phyloP scores from a whole-genome alignment of 2,797 vertebrate species.

The Limnodromus scolopaceus region DNA sequence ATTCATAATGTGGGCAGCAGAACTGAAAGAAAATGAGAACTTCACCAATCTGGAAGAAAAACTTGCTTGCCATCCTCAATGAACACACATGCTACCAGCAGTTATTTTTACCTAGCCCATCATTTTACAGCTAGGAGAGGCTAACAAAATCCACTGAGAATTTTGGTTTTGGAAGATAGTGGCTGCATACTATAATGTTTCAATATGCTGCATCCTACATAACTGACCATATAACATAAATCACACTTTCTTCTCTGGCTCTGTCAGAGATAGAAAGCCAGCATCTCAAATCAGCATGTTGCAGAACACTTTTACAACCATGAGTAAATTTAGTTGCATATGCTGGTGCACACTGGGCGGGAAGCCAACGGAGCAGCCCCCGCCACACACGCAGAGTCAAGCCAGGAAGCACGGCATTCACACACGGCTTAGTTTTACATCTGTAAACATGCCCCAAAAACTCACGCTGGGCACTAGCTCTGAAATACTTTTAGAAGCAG shows the following conservation, averaged over 20 bases:
- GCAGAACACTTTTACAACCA: background rate
- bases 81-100: background rate
- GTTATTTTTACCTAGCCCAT: constrained; percentile 13
- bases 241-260: background rate
- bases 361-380: background rate
- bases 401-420: background rate
- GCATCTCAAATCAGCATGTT: background rate
- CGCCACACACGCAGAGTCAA: accelerated
- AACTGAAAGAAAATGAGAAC: background rate
- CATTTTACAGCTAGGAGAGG: background rate
- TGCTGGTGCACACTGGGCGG: background rate
- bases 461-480: background rate
- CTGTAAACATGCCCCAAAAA: background rate
- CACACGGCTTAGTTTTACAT: background rate
- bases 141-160: background rate
- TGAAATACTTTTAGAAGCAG: background rate
- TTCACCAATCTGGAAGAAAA: constrained; percentile 8
- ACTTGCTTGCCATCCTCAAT: background rate
- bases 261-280: background rate
- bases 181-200: accelerated
- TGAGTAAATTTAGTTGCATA: background rate
- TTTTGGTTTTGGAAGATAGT: background rate
- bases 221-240: background rate
- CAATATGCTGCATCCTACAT: too few relatives aligned
- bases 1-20: background rate